These are phyloP conservation scores for Amphipyra tragopoginis DNA, from an alignment of 2,888 invertebrate genomes.

Conservation along the genomic window DNA sequence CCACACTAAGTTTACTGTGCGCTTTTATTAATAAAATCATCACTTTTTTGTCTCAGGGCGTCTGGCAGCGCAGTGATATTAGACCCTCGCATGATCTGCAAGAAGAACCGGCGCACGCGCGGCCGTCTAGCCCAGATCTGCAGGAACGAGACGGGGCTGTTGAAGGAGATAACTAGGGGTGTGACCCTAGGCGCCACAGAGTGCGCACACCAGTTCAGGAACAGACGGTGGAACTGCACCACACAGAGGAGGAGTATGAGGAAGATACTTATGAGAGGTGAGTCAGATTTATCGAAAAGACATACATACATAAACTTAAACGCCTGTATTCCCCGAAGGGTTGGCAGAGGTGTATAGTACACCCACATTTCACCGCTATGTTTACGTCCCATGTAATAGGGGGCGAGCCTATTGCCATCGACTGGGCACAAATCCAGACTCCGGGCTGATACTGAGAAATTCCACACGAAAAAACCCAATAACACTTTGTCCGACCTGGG, in stretches of 20 bases:
- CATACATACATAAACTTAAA: too few species aligned
- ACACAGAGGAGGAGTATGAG: constrained; percentile 94
- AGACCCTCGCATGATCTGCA: constrained; percentile 97
- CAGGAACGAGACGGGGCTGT: constrained; percentile 93
- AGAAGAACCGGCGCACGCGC: constrained; percentile 94
- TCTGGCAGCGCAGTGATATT: constrained; percentile 96
- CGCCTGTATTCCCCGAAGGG: too few species aligned
- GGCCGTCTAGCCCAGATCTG: constrained; percentile 95
- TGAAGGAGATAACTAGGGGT: constrained; percentile 95
- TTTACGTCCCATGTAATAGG: too few species aligned
- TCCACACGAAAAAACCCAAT: too few species aligned
- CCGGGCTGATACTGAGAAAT: too few species aligned
- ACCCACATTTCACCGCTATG: too few species aligned
- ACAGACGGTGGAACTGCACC: constrained; percentile 97
- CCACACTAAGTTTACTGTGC: too few species aligned
- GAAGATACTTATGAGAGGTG: constrained; percentile 96
- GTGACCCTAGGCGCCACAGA: constrained; percentile 95
- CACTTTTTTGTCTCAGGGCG: constrained; percentile 89
- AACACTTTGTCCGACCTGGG: too few species aligned
- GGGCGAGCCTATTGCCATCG: too few species aligned
- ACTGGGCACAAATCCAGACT: too few species aligned
- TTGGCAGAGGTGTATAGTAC: too few species aligned
- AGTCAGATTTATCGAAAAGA: constrained; percentile 67
- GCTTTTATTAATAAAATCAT: neutral
- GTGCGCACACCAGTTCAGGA: constrained; percentile 96